These are phyloP conservation scores for Hecatera dysodea DNA, from an alignment of 2,888 invertebrate species.

Conservation along the genomic window DNA sequence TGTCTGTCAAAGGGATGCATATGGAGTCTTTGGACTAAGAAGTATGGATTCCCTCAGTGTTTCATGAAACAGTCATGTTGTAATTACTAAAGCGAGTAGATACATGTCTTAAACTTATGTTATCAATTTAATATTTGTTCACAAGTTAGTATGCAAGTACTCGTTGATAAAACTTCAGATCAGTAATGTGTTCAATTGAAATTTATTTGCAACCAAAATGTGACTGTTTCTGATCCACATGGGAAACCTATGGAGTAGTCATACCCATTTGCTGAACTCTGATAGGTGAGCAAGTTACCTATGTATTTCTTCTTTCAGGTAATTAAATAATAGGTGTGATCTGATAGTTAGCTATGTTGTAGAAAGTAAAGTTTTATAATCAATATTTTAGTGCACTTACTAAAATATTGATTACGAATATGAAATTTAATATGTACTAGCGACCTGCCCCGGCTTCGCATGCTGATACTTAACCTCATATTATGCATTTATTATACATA, in stretches of 20 bases:
- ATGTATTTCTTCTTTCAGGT: neutral
- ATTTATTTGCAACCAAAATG: neutral
- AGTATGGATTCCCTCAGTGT: slow-evolving; percentile 91
- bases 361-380: neutral
- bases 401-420: too few relatives aligned
- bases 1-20: slow-evolving; percentile 89
- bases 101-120: neutral
- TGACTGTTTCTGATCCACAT: slow-evolving; percentile 79
- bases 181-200: neutral
- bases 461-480: too few relatives aligned
- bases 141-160: too few relatives aligned
- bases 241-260: slow-evolving; percentile 95
- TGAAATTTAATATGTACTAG: too few relatives aligned
- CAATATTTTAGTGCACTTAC: too few relatives aligned
- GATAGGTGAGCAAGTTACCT: slow-evolving; percentile 73
- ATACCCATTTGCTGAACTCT: slow-evolving; percentile 75
- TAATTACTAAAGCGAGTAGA: neutral
- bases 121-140: too few relatives aligned
- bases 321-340: neutral
- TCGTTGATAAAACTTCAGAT: too few relatives aligned
- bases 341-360: neutral
- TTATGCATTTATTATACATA: too few relatives aligned
- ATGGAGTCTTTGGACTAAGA: slow-evolving; percentile 93
- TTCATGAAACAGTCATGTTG: slow-evolving; percentile 68
- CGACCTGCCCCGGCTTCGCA: too few relatives aligned